Base-by-base conservation (phyloP, 2,888 invertebrate genomes). In the Melanostoma scalare region DNA sequence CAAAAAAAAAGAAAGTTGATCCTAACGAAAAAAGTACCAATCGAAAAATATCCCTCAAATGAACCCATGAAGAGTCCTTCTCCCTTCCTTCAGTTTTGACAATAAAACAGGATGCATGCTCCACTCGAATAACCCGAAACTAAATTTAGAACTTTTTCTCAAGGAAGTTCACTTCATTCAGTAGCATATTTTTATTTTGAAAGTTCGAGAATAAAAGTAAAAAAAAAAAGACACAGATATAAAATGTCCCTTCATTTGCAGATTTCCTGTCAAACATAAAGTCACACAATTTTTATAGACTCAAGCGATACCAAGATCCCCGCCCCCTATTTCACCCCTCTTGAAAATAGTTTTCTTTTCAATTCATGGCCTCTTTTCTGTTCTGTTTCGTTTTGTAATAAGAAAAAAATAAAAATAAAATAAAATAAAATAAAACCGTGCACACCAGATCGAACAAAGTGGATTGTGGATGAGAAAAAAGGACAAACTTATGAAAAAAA, bases 201-300 rank as follows among this genome's bases (percentile, higher is more conserved):
- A 55, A 52, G 36, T 42, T 52, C 1, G 30, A 46, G 60, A 40
- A 56, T 33, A 6, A 46, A 74, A 52, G 52, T n/a, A 1, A n/a
- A 3, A 2, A 46, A 60, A 65, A 63, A 46, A 60, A 30, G 48
- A 30, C 44, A 40, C n/a, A 9, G 20, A n/a, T 20, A 69, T 42
- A 53, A 69, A 75, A 52, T 71, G 55, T 75, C 79, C 84, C 74
- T 84, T 84, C 84, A 84, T 84, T 84, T 84, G 75, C 84, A 84
- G 84, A 79, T 79, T 79, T 84, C 84, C 84, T 84, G 84, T 84
- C 84, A 84, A 79, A 84, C 78, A 81, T 72, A 84, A 84, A 79
- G 55, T 84, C 84, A 75, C 84, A 82, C 71, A 82, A 74, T 78
- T 82, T 77, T 82, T 73, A 68, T 63, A 65, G 65, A 65, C 74